A percentile compares a stretch with the other conserved stretches of the same genome.
Evolutionary conservation across 2,888 invertebrate genomes (phyloP).

Genomic region (Pseudanteris insignis): DNA sequence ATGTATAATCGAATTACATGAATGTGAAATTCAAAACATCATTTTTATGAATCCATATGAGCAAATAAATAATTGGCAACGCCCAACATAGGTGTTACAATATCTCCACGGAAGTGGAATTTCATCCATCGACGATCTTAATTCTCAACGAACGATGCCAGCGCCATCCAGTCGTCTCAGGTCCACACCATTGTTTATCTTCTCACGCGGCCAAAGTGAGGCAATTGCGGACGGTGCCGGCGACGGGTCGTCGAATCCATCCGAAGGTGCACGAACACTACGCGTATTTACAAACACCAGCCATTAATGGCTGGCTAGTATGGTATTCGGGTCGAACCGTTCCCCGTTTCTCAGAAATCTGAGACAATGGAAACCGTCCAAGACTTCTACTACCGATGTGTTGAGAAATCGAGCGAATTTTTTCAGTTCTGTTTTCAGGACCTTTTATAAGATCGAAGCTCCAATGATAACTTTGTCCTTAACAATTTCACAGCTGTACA

Average conservation of each 20-base stretch:
- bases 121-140: slow-evolving; percentile 12
- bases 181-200: slow-evolving; percentile 23
- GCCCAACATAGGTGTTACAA: background rate
- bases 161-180: slow-evolving; percentile 17
- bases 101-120: slow-evolving; percentile 11
- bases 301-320: slow-evolving; percentile 58
- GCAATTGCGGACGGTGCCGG: slow-evolving; percentile 21
- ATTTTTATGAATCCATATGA: too few relatives aligned
- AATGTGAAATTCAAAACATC: too few relatives aligned
- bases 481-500: too few relatives aligned
- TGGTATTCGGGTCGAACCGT: slow-evolving; percentile 31
- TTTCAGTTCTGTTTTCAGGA: background rate
- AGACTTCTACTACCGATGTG: slow-evolving; percentile 3
- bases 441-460: too few relatives aligned
- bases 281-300: slow-evolving; percentile 62
- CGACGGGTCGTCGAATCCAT: slow-evolving; percentile 48
- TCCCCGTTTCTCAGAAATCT: slow-evolving; percentile 11
- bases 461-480: too few relatives aligned
- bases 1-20: too few relatives aligned
- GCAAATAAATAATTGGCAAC: slow-evolving; percentile 10
- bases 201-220: slow-evolving; percentile 15
- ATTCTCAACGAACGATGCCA: slow-evolving; percentile 18
- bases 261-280: slow-evolving; percentile 55
- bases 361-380: slow-evolving; percentile 19
- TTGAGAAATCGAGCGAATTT: background rate